A percentile compares a stretch with the other conserved stretches of the same genome.
Conservation (phyloP, 2,797 vertebrate genomes). For the Crypturellus tataupa region DNA sequence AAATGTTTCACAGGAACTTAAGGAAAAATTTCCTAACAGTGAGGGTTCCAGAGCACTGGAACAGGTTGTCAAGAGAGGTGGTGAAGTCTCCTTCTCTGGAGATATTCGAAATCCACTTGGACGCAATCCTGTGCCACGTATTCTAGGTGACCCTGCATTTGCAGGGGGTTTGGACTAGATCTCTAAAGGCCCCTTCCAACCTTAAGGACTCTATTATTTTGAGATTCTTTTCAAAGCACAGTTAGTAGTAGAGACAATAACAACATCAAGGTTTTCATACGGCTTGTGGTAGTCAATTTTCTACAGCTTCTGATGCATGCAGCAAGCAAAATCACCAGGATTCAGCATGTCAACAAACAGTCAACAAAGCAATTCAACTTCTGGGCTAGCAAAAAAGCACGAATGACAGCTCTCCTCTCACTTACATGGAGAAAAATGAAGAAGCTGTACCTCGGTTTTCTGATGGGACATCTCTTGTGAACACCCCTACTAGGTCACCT, state of each 20-base stretch:
- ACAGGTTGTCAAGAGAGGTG: no score
- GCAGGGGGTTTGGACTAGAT: no score
- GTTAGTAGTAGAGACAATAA: neutral
- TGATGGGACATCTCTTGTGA: neutral
- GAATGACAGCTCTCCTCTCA: neutral
- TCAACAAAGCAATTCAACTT: neutral
- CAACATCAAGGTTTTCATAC: neutral
- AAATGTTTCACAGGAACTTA: no score
- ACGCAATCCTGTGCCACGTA: no score
- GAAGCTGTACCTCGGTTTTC: neutral
- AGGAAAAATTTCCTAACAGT: no score
- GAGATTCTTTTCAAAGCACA: neutral
- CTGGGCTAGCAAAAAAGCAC: neutral
- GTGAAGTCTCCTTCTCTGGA: no score
- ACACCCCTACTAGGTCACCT: neutral
- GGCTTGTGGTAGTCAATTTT: neutral
- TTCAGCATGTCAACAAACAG: rapidly evolving
- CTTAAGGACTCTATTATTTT: no score
- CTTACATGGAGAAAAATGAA: neutral
- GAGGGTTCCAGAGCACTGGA: no score
- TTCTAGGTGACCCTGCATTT: no score
- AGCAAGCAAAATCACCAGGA: neutral
- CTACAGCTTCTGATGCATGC: neutral
- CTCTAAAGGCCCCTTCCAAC: no score
- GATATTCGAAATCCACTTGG: no score